Conservation (phyloP, 2,888 invertebrate species). For the Ornithoptera priamus region DNA sequence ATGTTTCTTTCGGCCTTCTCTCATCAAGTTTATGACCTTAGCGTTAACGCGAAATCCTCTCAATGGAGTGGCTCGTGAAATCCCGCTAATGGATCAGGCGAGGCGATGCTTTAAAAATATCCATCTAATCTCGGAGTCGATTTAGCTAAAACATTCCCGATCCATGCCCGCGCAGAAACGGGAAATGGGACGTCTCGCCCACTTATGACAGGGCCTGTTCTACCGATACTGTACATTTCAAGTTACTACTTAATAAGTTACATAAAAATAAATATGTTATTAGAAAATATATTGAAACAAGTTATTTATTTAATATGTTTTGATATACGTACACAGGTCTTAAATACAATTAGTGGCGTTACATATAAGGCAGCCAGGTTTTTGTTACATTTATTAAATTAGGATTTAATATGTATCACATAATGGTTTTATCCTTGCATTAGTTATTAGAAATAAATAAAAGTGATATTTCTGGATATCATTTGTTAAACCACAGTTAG, state of each 20-base stretch:
- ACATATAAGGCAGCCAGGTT: too few species aligned
- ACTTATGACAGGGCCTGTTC: constrained; percentile 49
- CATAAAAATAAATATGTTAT: neutral
- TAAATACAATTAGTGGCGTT: too few species aligned
- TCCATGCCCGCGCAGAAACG: constrained; percentile 55
- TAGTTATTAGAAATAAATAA: neutral
- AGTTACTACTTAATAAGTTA: constrained; percentile 20
- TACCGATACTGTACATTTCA: constrained; percentile 28
- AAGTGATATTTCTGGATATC: neutral
- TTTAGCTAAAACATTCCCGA: constrained; percentile 67
- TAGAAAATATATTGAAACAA: too few species aligned
- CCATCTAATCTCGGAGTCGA: constrained; percentile 66
- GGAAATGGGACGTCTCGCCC: constrained; percentile 62
- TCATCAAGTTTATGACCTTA: constrained; percentile 45
- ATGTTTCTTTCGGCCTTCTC: constrained; percentile 32
- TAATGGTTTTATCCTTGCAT: too few species aligned
- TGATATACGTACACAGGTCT: too few species aligned
- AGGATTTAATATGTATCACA: too few species aligned
- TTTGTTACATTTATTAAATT: too few species aligned
- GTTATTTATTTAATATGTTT: too few species aligned
- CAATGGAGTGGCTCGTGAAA: constrained; percentile 58
- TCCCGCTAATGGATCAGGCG: constrained; percentile 70
- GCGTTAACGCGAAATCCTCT: constrained; percentile 56
- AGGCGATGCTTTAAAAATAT: constrained; percentile 69
- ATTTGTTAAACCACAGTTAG: constrained; percentile 37